Base-by-base conservation (phyloP, 2,888 invertebrate species). In the Vannuccia rotundouncinata region DNA sequence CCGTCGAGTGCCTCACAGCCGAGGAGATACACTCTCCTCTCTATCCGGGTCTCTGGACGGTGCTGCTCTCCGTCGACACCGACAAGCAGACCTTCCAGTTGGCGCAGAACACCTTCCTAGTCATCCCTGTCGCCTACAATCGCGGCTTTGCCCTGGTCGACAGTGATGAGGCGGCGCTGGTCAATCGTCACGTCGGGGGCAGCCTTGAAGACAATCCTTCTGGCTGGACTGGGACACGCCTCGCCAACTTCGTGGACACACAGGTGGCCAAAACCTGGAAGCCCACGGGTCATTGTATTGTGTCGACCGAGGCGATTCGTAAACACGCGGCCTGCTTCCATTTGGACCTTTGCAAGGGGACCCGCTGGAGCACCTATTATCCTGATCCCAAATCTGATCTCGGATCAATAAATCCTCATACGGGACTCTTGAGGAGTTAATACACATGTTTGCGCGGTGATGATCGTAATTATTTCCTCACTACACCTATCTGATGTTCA, bases 361-460 rank as follows among this genome's bases (percentile, higher is more conserved):
- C 22, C 25, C 25, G 22, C 17, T 66, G 66, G 66, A 66, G 66
- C 25, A 22, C 66, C 5, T 5, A n/a, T 27, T 66, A 13, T 22
- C 66, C 66, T 2, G 66, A 66, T 22, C 66, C 66, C 5, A 66
- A 66, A 22, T n/a, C 66, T 66, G 66, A 66, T 66, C 22, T 66
- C 2, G 66, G 66, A 5, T 66, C 66, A 22, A 22, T 66, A 2
- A 66, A 22, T 22, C 25, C 66, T 13, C 66, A 22, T 22, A 66
- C 66, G 13, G 66, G 66, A n/a, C 25, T 5, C 2, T 66, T 66
- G 25, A 66, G 2, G 25, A 66, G 66, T 22, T 66, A 22, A 66
- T 66, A n/a, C n/a, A n/a, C n/a, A n/a, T n/a, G n/a, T n/a, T n/a
- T n/a, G n/a, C n/a, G n/a, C n/a, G n/a, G n/a, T n/a, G n/a, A n/a